A percentile compares a stretch with the other conserved stretches of the same genome.
Conservation (phyloP, 1,140 invertebrate genomes). For the Drosophila insularis region DNA sequence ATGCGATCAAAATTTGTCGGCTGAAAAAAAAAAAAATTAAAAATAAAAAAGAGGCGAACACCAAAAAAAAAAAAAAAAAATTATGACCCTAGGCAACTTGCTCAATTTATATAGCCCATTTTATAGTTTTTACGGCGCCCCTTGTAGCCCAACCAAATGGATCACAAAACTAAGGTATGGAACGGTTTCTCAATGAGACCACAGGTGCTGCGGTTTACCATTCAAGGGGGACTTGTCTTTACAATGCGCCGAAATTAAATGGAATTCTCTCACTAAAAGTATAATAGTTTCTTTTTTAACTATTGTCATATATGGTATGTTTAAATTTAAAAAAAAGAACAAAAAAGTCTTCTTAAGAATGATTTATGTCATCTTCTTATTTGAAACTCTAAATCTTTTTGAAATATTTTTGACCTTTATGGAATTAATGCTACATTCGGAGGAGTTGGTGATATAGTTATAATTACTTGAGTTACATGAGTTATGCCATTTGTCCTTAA, state of each 20-base stretch:
- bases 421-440: too few species aligned
- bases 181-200: conserved; percentile 16
- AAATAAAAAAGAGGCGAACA: conserved; percentile 30
- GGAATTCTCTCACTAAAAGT: background rate
- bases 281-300: background rate
- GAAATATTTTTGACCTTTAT: too few species aligned
- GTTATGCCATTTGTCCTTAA: too few species aligned
- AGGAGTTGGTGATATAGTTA: too few species aligned
- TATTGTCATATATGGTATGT: too few species aligned
- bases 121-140: conserved; percentile 53
- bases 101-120: conserved; percentile 28
- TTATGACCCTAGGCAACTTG: conserved; percentile 28
- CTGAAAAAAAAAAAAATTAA: background rate
- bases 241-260: background rate
- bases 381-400: too few species aligned
- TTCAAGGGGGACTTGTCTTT: background rate
- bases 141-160: conserved; percentile 30
- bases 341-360: too few species aligned
- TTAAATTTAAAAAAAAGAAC: too few species aligned
- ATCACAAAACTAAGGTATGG: conserved; percentile 3
- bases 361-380: too few species aligned
- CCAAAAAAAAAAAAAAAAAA: conserved; percentile 33
- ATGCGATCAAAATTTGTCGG: conserved; percentile 44
- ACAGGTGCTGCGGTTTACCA: conserved; percentile 44
- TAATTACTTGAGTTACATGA: too few species aligned